These are phyloP conservation scores for Dinomys branickii DNA, from an alignment of 2,113 vertebrate species.

Conservation along the genomic window DNA sequence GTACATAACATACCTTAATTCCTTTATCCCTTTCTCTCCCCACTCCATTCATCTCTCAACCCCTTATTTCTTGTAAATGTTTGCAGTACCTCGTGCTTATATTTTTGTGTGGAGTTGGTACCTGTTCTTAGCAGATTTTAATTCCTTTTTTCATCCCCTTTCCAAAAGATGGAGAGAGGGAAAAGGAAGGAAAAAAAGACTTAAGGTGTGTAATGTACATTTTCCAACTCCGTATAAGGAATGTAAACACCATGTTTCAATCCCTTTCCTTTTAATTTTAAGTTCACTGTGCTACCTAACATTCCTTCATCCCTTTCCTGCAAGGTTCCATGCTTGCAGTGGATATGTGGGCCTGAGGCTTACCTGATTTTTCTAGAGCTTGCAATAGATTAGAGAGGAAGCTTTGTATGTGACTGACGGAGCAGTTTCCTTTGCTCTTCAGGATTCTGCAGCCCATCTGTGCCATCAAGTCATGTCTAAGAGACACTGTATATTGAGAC, in stretches of 20 bases:
- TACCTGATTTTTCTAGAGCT: neutral
- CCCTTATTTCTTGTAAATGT: neutral
- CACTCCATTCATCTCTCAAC: neutral
- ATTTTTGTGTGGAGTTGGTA: neutral
- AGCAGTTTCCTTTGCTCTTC: neutral
- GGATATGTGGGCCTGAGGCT: neutral
- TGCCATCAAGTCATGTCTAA: neutral
- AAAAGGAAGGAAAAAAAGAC: neutral
- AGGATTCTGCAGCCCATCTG: rapidly evolving
- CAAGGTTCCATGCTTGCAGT: no score
- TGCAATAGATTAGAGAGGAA: neutral
- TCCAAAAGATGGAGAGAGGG: neutral
- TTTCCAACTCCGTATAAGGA: neutral
- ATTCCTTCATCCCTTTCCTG: no score
- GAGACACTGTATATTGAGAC: neutral
- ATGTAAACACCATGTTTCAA: neutral
- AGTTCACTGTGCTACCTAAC: neutral
- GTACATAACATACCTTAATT: neutral
- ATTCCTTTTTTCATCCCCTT: neutral
- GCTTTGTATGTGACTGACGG: neutral
- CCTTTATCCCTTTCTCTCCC: neutral
- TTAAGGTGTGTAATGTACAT: neutral
- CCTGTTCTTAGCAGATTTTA: neutral
- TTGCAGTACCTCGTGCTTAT: neutral
- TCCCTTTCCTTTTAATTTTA: neutral